phyloP scores from a whole-genome alignment of 1,140 invertebrate genomes.

The Plectus sambesii region DNA sequence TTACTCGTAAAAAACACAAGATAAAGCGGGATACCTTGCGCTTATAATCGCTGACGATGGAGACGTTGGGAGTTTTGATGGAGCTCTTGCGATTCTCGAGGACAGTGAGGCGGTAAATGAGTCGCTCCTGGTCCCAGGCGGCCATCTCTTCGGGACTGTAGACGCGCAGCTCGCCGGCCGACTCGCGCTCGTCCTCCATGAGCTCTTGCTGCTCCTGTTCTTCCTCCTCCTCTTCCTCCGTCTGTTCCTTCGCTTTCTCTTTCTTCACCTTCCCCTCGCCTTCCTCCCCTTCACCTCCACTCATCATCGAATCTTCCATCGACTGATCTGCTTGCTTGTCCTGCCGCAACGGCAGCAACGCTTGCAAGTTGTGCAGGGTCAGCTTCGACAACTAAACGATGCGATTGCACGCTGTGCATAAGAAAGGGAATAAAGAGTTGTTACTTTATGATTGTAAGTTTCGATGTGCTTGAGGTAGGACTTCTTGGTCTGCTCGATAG shows the following conservation, averaged over 20 bases:
- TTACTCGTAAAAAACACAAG: too few species aligned
- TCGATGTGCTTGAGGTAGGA: conserved; percentile 31
- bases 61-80: too few species aligned
- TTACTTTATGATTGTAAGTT: background rate
- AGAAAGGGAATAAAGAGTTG: conserved; percentile 7
- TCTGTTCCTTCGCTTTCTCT: conserved; percentile 49
- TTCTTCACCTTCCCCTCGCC: conserved; percentile 58
- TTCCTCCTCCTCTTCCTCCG: conserved; percentile 35
- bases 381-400: conserved; percentile 15
- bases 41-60: too few species aligned
- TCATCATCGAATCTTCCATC: too few species aligned
- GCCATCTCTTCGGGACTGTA: conserved; percentile 9
- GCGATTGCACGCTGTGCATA: background rate
- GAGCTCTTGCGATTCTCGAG: too few species aligned
- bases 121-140: conserved; percentile 1
- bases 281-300: conserved; percentile 58
- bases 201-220: conserved; percentile 46
- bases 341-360: conserved; percentile 12
- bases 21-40: too few species aligned
- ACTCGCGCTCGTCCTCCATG: conserved; percentile 55
- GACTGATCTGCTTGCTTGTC: conserved; percentile 36
- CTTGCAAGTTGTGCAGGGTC: conserved; percentile 12
- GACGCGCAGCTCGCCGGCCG: conserved; percentile 21
- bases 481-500: conserved; percentile 33
- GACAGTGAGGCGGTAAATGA: too few species aligned